Evolutionary conservation across 1,140 invertebrate genomes (phyloP).

Genomic region (Zaprionus davidi): DNA sequence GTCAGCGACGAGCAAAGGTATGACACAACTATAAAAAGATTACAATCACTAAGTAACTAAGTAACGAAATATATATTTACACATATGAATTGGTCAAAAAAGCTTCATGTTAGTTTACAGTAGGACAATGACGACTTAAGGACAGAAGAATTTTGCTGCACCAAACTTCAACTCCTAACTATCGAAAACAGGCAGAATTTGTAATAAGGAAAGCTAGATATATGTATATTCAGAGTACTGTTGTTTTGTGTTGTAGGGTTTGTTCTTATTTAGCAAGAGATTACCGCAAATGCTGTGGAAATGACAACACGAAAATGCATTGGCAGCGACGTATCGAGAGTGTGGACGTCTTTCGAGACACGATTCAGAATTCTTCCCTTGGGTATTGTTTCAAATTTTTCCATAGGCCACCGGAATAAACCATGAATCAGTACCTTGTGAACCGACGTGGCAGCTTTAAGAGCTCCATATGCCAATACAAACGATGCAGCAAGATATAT

Average conservation of each 20-base stretch:
- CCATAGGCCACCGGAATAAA: constrained; percentile 84
- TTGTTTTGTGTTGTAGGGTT: background rate
- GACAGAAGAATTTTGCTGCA: constrained; percentile 32
- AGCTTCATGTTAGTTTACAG: background rate
- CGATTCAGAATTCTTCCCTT: constrained; percentile 90
- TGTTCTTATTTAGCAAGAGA: background rate
- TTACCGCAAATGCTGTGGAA: constrained; percentile 17
- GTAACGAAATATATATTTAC: background rate
- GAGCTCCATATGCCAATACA: constrained; percentile 85
- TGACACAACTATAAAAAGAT: constrained; percentile 75
- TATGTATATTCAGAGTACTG: background rate
- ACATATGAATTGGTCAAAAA: background rate
- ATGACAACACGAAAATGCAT: constrained; percentile 56
- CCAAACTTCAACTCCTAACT: background rate
- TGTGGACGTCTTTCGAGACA: constrained; percentile 89
- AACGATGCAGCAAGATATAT: constrained; percentile 29
- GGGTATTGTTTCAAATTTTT: constrained; percentile 91
- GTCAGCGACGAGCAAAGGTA: constrained; percentile 74
- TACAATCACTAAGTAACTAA: constrained; percentile 6
- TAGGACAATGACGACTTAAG: constrained; percentile 64
- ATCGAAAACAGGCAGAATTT: background rate
- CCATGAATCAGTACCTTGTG: background rate
- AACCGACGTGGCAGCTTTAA: background rate
- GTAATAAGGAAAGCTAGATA: background rate
- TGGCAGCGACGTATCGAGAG: constrained; percentile 86